Conservation (phyloP, 2,888 invertebrate genomes). For the Endomychus coccineus region DNA sequence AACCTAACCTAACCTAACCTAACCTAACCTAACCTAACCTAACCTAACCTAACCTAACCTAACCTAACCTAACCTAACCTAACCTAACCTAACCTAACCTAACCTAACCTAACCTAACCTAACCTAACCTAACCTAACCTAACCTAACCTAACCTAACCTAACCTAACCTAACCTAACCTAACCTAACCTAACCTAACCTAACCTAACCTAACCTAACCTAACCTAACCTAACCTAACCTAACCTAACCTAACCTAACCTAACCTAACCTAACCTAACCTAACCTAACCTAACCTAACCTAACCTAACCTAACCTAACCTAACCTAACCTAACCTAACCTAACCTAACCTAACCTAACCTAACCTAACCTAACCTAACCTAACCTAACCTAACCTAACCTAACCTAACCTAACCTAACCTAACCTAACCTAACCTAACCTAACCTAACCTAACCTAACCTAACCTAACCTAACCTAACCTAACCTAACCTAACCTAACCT, state of each 20-base stretch:
- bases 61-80: constrained; percentile 17
- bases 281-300: constrained; percentile 4
- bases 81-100: constrained; percentile 17
- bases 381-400: constrained; percentile 1
- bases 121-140: constrained; percentile 16
- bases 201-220: constrained; percentile 14
- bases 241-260: constrained; percentile 8
- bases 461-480: constrained; percentile 8
- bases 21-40: constrained; percentile 23
- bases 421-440: constrained; percentile 2
- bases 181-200: constrained; percentile 16
- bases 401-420: not conserved
- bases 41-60: constrained; percentile 20
- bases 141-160: constrained; percentile 16
- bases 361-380: constrained; percentile 6
- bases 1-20: constrained; percentile 24
- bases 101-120: constrained; percentile 14
- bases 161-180: constrained; percentile 17
- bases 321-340: not conserved
- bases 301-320: constrained; percentile 3
- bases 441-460: constrained; percentile 9
- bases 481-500: constrained; percentile 7
- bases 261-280: constrained; percentile 6
- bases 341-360: constrained; percentile 7
- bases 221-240: constrained; percentile 10